Percentiles rank a stretch among this genome's conserved stretches.
Conservation (phyloP, 1,140 invertebrate species). For the Magallana angulata region DNA sequence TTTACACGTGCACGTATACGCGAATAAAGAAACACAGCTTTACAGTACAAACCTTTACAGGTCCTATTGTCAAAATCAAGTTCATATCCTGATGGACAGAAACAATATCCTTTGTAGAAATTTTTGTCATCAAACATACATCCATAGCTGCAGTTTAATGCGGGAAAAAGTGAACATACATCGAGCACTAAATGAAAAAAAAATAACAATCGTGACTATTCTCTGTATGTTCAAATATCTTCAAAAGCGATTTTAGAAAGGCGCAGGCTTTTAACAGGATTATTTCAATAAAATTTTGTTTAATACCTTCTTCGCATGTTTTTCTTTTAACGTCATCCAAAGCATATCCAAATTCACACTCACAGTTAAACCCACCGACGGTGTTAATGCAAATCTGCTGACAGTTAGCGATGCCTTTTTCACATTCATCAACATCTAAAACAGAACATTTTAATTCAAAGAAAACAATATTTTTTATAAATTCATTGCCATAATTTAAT, state of each 20-base stretch:
- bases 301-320: slow-evolving; percentile 50
- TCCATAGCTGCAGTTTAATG: not conserved
- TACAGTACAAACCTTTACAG: slow-evolving; percentile 1
- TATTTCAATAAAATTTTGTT: not conserved
- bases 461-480: no score
- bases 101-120: not conserved
- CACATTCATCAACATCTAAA: slow-evolving; percentile 58
- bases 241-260: no score
- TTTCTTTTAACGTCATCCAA: slow-evolving; percentile 54
- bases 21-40: no score
- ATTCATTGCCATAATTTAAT: no score
- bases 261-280: no score
- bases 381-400: slow-evolving; percentile 80
- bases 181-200: no score
- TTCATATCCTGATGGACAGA: not conserved
- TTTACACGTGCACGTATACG: no score
- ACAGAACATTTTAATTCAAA: no score
- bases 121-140: not conserved
- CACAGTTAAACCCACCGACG: slow-evolving; percentile 60
- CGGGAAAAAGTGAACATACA: no score
- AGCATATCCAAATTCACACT: slow-evolving; percentile 58
- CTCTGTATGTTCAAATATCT: no score
- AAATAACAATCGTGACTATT: no score
- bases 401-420: slow-evolving; percentile 43
- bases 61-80: not conserved